phyloP scores from a whole-genome alignment of 1,140 invertebrate genomes.

The Phymorhynchus buccinoides region DNA sequence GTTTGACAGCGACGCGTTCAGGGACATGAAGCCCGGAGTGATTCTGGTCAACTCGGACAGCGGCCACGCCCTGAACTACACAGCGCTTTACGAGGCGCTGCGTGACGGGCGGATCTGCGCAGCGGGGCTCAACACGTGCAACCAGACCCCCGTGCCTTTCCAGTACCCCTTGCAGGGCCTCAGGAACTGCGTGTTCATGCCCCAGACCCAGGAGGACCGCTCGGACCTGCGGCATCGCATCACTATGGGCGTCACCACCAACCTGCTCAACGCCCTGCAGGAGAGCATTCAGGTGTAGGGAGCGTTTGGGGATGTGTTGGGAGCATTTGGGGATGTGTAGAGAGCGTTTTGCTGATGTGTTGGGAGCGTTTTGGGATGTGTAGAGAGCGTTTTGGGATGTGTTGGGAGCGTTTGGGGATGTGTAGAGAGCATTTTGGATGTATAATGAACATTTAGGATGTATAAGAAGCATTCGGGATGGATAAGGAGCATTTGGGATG shows the following conservation, averaged over 20 bases:
- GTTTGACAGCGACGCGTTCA: slow-evolving; percentile 64
- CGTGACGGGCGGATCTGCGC: slow-evolving; percentile 53
- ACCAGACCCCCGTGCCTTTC: slow-evolving; percentile 56
- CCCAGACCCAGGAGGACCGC: slow-evolving; percentile 48
- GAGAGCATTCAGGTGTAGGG: slow-evolving; percentile 19
- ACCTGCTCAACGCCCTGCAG: slow-evolving; percentile 40
- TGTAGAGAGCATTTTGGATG: too few relatives aligned
- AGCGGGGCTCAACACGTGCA: slow-evolving; percentile 62
- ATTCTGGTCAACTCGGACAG: slow-evolving; percentile 65
- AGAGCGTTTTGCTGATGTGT: too few relatives aligned
- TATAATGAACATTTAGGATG: too few relatives aligned
- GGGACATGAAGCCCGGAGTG: slow-evolving; percentile 72
- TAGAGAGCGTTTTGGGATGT: too few relatives aligned
- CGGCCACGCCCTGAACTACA: slow-evolving; percentile 63
- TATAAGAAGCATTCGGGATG: too few relatives aligned
- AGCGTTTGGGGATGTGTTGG: not conserved
- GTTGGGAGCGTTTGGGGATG: too few relatives aligned
- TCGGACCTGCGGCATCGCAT: slow-evolving; percentile 48
- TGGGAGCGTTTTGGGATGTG: not conserved
- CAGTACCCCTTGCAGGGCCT: slow-evolving; percentile 52
- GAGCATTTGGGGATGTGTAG: too few relatives aligned
- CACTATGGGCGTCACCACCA: slow-evolving; percentile 41
- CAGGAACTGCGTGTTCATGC: slow-evolving; percentile 58
- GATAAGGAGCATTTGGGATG: too few relatives aligned
- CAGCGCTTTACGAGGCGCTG: slow-evolving; percentile 69